These are phyloP conservation scores for Montifringilla adamsi DNA, from an alignment of 2,113 vertebrate species.

Conservation along the genomic window DNA sequence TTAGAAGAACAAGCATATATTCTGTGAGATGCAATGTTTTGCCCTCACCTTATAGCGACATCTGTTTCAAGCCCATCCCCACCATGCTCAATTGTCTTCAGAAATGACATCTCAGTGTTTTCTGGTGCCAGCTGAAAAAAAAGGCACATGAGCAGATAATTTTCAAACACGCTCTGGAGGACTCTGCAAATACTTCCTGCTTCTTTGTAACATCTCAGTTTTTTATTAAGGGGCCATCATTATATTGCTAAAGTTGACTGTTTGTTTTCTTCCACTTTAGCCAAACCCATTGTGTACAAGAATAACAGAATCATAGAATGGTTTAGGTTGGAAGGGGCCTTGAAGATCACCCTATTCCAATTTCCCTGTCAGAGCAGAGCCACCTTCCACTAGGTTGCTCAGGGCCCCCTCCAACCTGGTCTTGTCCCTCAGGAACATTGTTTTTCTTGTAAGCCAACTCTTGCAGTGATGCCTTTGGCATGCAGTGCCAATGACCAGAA, in stretches of 20 bases:
- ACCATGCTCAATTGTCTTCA: constrained; percentile 83
- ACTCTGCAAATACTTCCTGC: background rate
- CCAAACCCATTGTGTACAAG: background rate
- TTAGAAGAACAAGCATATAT: accelerated
- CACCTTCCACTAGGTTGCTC: background rate
- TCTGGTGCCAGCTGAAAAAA: constrained; percentile 82
- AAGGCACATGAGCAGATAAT: background rate
- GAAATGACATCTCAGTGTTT: constrained; percentile 91
- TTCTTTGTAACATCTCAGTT: background rate
- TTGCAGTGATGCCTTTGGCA: background rate
- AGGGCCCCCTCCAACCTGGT: background rate
- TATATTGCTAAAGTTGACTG: background rate
- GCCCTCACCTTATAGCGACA: constrained; percentile 83
- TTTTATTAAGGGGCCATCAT: background rate
- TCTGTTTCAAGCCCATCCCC: constrained; percentile 87
- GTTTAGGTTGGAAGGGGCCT: background rate
- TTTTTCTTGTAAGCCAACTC: background rate
- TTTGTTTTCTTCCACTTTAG: background rate
- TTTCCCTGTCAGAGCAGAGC: background rate
- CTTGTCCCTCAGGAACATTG: background rate
- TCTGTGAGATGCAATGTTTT: accelerated
- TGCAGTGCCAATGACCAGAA: background rate
- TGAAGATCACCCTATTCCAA: background rate
- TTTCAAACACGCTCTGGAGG: background rate
- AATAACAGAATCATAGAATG: background rate